Conservation (phyloP, 2,797 vertebrate genomes). For the Peromyscus nudipes region DNA sequence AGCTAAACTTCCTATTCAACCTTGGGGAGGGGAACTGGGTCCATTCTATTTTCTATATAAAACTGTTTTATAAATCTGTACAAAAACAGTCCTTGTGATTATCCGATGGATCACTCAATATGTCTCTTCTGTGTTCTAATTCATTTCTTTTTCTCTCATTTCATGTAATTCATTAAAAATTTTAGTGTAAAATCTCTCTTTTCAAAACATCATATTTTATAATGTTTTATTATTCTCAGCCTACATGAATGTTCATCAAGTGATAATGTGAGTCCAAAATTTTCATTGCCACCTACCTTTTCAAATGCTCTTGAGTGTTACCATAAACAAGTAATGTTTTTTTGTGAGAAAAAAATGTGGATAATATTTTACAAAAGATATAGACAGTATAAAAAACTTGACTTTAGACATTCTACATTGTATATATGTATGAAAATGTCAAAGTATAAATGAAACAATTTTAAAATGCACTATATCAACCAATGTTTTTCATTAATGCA, state of each 20-base stretch:
- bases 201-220: neutral
- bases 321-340: neutral
- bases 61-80: constrained; percentile 32
- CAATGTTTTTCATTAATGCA: constrained; percentile 15
- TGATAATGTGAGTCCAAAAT: neutral
- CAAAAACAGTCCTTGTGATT: neutral
- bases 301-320: neutral
- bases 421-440: neutral
- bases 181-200: neutral
- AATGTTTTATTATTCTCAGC: constrained; percentile 13
- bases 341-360: neutral
- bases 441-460: neutral
- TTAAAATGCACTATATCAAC: neutral
- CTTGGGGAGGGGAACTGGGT: neutral
- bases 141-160: neutral
- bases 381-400: neutral
- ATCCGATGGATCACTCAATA: constrained; percentile 11
- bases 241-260: constrained; percentile 40
- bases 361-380: neutral
- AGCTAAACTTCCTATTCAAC: constrained; percentile 48
- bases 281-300: neutral
- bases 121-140: neutral
- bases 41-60: constrained; percentile 45
- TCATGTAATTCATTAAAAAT: constrained; percentile 12
- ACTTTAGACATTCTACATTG: neutral